These are phyloP conservation scores for Scaptomyza polygonia DNA, from an alignment of 2,888 invertebrate species.

Conservation along the genomic window DNA sequence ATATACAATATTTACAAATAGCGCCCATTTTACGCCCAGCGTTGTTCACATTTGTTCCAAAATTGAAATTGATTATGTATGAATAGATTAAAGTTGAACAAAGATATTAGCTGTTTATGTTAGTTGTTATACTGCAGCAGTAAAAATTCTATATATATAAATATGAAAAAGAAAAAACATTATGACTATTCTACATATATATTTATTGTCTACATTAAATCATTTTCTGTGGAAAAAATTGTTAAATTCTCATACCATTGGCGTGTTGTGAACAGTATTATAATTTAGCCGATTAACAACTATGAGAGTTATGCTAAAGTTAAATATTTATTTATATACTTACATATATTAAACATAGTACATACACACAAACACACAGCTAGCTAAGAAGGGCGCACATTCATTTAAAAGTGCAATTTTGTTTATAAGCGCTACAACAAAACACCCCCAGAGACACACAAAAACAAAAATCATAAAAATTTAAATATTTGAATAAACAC, in stretches of 20 bases:
- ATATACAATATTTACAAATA: slow-evolving; percentile 58
- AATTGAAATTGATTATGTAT: slow-evolving; percentile 44
- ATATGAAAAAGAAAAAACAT: slow-evolving; percentile 3
- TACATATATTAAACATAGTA: slow-evolving; percentile 50
- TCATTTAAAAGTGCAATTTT: slow-evolving; percentile 56
- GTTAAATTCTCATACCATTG: slow-evolving; percentile 65
- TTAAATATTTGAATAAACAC: slow-evolving; percentile 41
- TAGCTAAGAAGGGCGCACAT: slow-evolving; percentile 46
- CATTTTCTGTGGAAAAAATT: slow-evolving; percentile 53
- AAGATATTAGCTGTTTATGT: slow-evolving; percentile 73
- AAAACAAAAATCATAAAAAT: slow-evolving; percentile 17
- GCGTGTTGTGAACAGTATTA: slow-evolving; percentile 76
- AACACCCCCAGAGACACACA: slow-evolving; percentile 46
- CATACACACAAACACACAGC: slow-evolving; percentile 29
- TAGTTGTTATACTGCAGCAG: slow-evolving; percentile 72
- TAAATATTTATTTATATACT: slow-evolving; percentile 54
- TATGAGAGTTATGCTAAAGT: slow-evolving; percentile 51
- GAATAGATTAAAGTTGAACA: slow-evolving; percentile 61
- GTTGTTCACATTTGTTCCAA: slow-evolving; percentile 74
- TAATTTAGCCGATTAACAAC: slow-evolving; percentile 67
- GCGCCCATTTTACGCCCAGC: slow-evolving; percentile 74
- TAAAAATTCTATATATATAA: slow-evolving; percentile 52
- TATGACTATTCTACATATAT: slow-evolving; percentile 21
- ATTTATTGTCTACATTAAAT: slow-evolving; percentile 54
- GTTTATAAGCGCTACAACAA: slow-evolving; percentile 64